Conservation (phyloP, 30 jellyfish, hydroid and myxozoan species). For the Aurelia coerulea region DNA sequence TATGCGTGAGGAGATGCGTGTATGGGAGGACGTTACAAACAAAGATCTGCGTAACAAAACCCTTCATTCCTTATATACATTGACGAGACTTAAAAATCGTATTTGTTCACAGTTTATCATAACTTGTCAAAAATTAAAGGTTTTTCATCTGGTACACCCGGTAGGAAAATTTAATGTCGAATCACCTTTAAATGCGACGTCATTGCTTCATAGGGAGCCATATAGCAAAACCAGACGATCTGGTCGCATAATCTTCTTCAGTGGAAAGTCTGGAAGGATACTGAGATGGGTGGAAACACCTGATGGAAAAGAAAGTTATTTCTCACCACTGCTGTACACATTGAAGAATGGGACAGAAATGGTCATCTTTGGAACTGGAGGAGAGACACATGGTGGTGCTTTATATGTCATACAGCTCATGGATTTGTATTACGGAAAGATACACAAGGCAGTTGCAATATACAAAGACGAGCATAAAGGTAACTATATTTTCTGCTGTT, state of each 20-base stretch:
- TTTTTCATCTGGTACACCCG: no score
- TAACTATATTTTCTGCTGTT: neutral
- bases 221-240: conserved; percentile 54
- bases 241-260: conserved; percentile 69
- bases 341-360: conserved; percentile 70
- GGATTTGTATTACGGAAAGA: conserved; percentile 61
- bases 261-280: conserved; percentile 83
- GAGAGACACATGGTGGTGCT: conserved; percentile 90
- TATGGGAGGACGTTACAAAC: no score
- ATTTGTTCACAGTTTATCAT: no score
- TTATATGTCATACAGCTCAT: conserved; percentile 71
- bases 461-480: conserved; percentile 67
- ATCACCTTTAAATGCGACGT: neutral
- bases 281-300: conserved; percentile 73
- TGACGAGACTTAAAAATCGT: no score
- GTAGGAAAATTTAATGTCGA: no score
- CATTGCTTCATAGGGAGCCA: conserved; percentile 47
- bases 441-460: conserved; percentile 33
- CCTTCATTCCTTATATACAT: no score
- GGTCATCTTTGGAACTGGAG: conserved; percentile 92
- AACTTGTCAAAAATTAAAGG: no score
- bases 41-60: no score
- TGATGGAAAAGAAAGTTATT: conserved; percentile 75
- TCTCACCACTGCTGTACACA: conserved; percentile 86
- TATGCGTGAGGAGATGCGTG: no score